These are phyloP conservation scores for Diarsia brunnea DNA, from an alignment of 2,888 invertebrate genomes.

Conservation along the genomic window DNA sequence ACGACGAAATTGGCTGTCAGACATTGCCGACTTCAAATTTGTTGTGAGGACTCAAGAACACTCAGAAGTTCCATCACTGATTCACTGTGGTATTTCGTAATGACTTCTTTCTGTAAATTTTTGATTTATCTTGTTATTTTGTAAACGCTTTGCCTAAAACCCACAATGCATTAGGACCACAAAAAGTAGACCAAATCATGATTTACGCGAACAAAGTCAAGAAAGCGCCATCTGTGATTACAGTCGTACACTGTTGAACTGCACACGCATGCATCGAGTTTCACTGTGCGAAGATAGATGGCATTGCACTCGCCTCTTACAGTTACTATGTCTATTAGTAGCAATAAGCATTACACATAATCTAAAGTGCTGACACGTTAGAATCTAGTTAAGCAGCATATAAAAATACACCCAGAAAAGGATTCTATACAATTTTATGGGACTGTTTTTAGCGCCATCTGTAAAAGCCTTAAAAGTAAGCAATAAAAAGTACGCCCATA, in stretches of 20 bases:
- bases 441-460: conserved; percentile 30
- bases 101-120: not conserved
- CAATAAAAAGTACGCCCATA: conserved; percentile 10
- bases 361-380: not conserved
- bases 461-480: not conserved
- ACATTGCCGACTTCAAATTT: not conserved
- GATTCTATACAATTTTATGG: too few relatives aligned
- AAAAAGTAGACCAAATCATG: not conserved
- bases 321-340: too few relatives aligned
- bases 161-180: not conserved
- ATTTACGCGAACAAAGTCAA: not conserved
- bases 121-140: conserved; percentile 12
- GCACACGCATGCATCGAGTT: conserved; percentile 18
- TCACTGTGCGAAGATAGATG: conserved; percentile 39
- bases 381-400: not conserved
- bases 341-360: not conserved
- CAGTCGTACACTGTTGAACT: conserved; percentile 13
- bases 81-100: not conserved
- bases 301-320: conserved; percentile 16
- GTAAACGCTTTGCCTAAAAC: not conserved
- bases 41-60: not conserved
- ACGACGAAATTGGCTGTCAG: not conserved
- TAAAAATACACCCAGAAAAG: not conserved
- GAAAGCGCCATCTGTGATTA: conserved; percentile 54
- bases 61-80: not conserved